Conservation (phyloP, 2,113 vertebrate genomes). For the Leptosomus discolor region DNA sequence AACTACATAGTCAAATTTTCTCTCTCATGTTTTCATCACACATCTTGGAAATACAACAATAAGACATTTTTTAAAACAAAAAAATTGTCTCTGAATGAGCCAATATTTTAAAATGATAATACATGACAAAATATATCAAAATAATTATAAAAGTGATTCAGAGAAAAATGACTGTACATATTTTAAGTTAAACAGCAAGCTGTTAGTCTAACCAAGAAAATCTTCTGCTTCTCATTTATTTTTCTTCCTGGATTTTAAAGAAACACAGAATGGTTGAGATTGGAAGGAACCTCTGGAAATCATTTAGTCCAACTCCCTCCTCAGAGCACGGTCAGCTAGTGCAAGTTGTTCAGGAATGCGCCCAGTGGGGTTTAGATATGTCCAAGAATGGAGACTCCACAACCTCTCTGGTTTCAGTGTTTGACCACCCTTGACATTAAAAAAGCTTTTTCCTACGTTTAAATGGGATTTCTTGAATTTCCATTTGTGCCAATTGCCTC, state of each 20-base stretch:
- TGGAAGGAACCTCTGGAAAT: not conserved
- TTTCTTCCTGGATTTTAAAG: not conserved
- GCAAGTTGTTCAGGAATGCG: not conserved
- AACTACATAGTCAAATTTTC: not conserved
- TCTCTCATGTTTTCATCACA: constrained; percentile 35
- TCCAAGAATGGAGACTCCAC: not conserved
- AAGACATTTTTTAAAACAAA: not conserved
- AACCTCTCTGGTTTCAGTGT: not conserved
- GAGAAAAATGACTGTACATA: constrained; percentile 53
- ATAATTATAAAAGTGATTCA: constrained; percentile 61
- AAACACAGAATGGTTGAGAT: not conserved
- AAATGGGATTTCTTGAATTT: not conserved
- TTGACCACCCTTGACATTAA: not conserved
- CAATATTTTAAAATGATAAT: constrained; percentile 55
- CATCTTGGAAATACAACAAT: constrained; percentile 35
- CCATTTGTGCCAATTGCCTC: not conserved
- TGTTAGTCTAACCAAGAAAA: constrained; percentile 29
- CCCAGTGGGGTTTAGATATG: not conserved
- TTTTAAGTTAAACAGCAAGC: constrained; percentile 61
- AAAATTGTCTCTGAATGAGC: constrained; percentile 7
- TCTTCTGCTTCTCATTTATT: not conserved
- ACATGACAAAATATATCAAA: constrained; percentile 62
- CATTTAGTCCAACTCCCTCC: rapidly evolving
- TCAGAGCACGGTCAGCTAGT: not conserved
- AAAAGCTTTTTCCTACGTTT: not conserved